A percentile compares a stretch with the other conserved stretches of the same genome.
phyloP scores from a whole-genome alignment of 2,888 invertebrate genomes.

The Saturnia japonica region DNA sequence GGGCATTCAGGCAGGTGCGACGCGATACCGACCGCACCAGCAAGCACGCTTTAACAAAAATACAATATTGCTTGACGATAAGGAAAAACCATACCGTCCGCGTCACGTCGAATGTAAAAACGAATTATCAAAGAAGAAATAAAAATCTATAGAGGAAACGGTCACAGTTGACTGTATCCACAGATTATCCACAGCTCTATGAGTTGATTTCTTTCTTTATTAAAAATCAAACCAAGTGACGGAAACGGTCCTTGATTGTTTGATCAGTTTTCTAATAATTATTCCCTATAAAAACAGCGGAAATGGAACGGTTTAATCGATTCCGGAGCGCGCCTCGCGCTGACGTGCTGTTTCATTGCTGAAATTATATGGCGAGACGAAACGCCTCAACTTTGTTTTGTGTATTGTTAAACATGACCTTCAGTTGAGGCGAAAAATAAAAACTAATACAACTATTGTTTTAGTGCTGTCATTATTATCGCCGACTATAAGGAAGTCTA shows the following conservation, averaged over 20 bases:
- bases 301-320: slow-evolving; percentile 78
- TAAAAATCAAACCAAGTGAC: slow-evolving; percentile 60
- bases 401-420: slow-evolving; percentile 74
- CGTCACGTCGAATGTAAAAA: slow-evolving; percentile 73
- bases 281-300: slow-evolving; percentile 76
- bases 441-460: slow-evolving; percentile 80
- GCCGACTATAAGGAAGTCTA: slow-evolving; percentile 71
- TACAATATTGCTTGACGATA: slow-evolving; percentile 45
- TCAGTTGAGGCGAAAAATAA: slow-evolving; percentile 70
- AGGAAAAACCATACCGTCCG: slow-evolving; percentile 66
- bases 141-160: slow-evolving; percentile 75
- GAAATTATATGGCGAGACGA: slow-evolving; percentile 79
- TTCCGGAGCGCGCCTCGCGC: slow-evolving; percentile 71
- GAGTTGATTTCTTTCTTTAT: slow-evolving; percentile 63
- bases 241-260: slow-evolving; percentile 74
- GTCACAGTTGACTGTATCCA: slow-evolving; percentile 77
- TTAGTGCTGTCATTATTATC: slow-evolving; percentile 77
- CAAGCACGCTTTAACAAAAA: slow-evolving; percentile 53
- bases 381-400: slow-evolving; percentile 73
- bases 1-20: slow-evolving; percentile 24
- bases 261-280: slow-evolving; percentile 76
- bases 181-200: slow-evolving; percentile 74
- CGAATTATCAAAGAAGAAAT: slow-evolving; percentile 76
- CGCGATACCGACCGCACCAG: slow-evolving; percentile 34
- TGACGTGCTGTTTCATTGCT: slow-evolving; percentile 77